Evolutionary conservation across 2,888 invertebrate species (phyloP).

Genomic region (Megamerina dolium): DNA sequence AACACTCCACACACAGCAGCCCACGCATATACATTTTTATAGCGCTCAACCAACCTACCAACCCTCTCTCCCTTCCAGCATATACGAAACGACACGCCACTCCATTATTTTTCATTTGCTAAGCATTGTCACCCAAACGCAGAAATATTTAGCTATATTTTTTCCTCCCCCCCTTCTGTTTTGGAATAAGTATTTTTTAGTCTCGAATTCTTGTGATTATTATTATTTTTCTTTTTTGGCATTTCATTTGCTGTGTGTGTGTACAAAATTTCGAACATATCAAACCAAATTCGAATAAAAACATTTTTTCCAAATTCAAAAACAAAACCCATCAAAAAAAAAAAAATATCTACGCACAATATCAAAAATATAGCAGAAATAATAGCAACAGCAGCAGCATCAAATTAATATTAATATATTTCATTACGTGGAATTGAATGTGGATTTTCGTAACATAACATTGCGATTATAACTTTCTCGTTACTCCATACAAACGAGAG

Average conservation of each 20-base stretch:
- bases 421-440: too few species aligned
- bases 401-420: too few species aligned
- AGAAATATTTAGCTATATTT: not conserved
- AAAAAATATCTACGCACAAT: slow-evolving; percentile 3
- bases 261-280: slow-evolving; percentile 20
- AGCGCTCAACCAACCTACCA: too few species aligned
- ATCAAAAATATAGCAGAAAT: slow-evolving; percentile 10
- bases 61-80: not conserved
- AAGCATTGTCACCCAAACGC: slow-evolving; percentile 10
- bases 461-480: too few species aligned
- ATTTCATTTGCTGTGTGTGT: slow-evolving; percentile 21
- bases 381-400: too few species aligned
- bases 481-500: too few species aligned
- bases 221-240: too few species aligned
- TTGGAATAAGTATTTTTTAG: too few species aligned
- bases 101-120: slow-evolving; percentile 8
- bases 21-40: too few species aligned
- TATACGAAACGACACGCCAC: not conserved
- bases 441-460: too few species aligned
- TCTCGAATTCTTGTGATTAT: too few species aligned
- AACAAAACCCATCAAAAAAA: slow-evolving; percentile 7
- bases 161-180: slow-evolving; percentile 13
- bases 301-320: slow-evolving; percentile 7
- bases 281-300: slow-evolving; percentile 8
- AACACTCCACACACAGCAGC: too few species aligned